phyloP scores from a whole-genome alignment of 2,797 vertebrate species.

The Eulemur rubriventer region DNA sequence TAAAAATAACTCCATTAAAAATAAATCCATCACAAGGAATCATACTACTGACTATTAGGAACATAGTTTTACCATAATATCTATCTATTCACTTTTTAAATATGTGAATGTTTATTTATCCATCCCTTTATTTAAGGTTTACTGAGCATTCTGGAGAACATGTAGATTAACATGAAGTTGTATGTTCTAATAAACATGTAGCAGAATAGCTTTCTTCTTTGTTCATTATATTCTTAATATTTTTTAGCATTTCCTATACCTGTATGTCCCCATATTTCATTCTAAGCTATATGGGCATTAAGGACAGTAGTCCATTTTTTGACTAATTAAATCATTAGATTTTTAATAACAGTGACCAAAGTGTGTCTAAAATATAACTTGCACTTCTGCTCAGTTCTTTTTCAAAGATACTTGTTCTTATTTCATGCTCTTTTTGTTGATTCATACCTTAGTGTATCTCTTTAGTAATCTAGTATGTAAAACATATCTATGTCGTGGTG shows the following conservation, averaged over 20 bases:
- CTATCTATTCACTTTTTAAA: not conserved
- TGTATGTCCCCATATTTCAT: not conserved
- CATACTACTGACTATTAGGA: not conserved
- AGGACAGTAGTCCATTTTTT: not conserved
- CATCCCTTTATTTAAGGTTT: not conserved
- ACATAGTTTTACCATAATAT: not conserved
- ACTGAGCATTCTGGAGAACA: not conserved
- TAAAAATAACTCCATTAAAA: constrained; percentile 14
- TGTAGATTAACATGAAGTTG: not conserved
- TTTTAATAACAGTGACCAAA: not conserved
- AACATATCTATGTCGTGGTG: not conserved
- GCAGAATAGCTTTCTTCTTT: not conserved
- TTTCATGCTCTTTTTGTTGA: not conserved
- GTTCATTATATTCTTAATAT: not conserved
- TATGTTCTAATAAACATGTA: not conserved
- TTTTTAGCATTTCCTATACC: not conserved
- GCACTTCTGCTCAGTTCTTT: not conserved
- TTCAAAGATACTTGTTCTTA: not conserved
- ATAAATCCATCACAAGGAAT: not conserved
- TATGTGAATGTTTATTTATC: not conserved
- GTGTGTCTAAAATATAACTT: not conserved
- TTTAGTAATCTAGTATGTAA: not conserved
- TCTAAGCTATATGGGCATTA: not conserved
- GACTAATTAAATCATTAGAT: not conserved
- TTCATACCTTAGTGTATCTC: not conserved